Conservation (phyloP, 2,888 invertebrate species). For the Sarcophaga carnaria region DNA sequence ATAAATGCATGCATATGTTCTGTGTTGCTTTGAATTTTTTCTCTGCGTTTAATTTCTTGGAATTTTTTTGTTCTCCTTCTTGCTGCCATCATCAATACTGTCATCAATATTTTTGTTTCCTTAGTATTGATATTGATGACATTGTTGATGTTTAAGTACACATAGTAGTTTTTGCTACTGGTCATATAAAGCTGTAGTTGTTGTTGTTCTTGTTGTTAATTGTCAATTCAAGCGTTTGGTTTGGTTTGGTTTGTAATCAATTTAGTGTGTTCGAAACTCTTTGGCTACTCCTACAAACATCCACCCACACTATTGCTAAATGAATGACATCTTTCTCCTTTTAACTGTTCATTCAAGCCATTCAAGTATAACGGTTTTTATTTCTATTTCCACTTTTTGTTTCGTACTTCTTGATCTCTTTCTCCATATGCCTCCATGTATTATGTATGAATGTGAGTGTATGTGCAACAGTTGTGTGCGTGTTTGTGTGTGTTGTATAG, state of each 20-base stretch:
- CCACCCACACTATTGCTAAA: background rate
- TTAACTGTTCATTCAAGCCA: conserved; percentile 13
- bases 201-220: conserved; percentile 53
- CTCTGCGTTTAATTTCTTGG: conserved; percentile 38
- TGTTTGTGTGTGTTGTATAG: background rate
- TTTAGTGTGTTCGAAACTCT: conserved; percentile 74
- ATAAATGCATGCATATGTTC: background rate
- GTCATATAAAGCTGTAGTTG: conserved; percentile 37
- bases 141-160: conserved; percentile 19
- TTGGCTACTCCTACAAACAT: conserved; percentile 38
- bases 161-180: conserved; percentile 21
- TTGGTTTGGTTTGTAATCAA: conserved; percentile 75
- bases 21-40: conserved; percentile 21
- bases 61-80: conserved; percentile 16
- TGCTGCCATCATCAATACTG: conserved; percentile 1
- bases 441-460: background rate
- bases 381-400: background rate
- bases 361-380: conserved; percentile 9
- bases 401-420: background rate
- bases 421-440: no score
- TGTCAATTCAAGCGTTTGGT: conserved; percentile 73
- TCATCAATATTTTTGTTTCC: conserved; percentile 40
- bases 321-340: conserved; percentile 15
- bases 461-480: background rate
- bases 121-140: conserved; percentile 44